Evolutionary conservation across 2,888 invertebrate genomes (phyloP).

Genomic region (Nesidiocoris tenuis): DNA sequence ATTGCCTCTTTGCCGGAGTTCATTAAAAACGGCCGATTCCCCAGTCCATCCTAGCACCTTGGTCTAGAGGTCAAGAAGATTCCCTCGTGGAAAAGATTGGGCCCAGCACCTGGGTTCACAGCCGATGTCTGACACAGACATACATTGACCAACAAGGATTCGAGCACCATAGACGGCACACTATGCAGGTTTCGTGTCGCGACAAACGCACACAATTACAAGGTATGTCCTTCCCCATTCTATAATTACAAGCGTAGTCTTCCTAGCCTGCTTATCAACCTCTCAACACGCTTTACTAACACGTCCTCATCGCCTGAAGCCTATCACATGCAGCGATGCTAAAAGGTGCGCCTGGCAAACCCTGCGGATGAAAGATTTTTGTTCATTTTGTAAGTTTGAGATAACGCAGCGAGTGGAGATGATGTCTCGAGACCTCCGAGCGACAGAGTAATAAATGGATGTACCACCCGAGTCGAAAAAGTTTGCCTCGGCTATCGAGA

Average conservation of each 20-base stretch:
- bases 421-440: background rate
- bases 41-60: background rate
- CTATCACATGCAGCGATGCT: background rate
- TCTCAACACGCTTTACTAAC: conserved; percentile 38
- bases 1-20: too few relatives aligned
- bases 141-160: background rate
- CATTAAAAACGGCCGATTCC: too few relatives aligned
- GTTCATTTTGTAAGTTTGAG: background rate
- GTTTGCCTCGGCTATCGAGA: background rate
- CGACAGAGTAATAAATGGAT: background rate
- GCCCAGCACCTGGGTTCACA: background rate
- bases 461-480: background rate
- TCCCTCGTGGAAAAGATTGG: background rate
- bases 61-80: background rate
- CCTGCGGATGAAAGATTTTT: background rate
- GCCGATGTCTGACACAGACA: background rate
- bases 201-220: conserved; percentile 22
- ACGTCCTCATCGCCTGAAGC: background rate
- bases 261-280: conserved; percentile 11
- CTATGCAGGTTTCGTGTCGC: background rate
- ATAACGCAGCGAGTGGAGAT: background rate
- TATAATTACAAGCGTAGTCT: conserved; percentile 16
- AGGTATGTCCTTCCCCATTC: conserved; percentile 27
- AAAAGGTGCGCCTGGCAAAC: background rate
- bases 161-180: background rate